Conservation (phyloP, 1,140 invertebrate genomes). For the Listronotus oregonensis region DNA sequence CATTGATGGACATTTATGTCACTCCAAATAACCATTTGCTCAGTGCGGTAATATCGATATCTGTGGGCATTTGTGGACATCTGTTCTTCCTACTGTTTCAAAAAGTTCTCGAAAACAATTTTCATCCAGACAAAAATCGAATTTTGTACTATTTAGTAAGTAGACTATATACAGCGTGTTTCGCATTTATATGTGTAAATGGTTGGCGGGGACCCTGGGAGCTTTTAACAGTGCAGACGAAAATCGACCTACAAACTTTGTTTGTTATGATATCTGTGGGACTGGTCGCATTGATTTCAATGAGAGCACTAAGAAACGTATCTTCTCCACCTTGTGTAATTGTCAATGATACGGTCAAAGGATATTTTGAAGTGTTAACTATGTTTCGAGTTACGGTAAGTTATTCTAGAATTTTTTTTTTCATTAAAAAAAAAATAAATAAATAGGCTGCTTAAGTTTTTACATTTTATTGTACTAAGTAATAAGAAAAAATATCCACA, state of each 20-base stretch:
- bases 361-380: slow-evolving; percentile 82
- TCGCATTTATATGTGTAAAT: slow-evolving; percentile 79
- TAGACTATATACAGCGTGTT: slow-evolving; percentile 74
- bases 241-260: slow-evolving; percentile 63
- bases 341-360: slow-evolving; percentile 70
- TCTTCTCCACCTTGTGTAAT: slow-evolving; percentile 81
- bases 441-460: too few relatives aligned
- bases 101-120: slow-evolving; percentile 62
- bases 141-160: slow-evolving; percentile 73
- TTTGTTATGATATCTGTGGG: slow-evolving; percentile 66
- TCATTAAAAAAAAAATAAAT: too few relatives aligned
- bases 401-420: slow-evolving; percentile 33
- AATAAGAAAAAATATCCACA: too few relatives aligned
- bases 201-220: slow-evolving; percentile 84
- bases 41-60: slow-evolving; percentile 69
- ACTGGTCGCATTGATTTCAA: slow-evolving; percentile 66
- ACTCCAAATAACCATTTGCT: slow-evolving; percentile 63
- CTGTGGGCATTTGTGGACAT: slow-evolving; percentile 70
- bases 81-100: slow-evolving; percentile 72
- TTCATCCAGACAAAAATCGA: slow-evolving; percentile 70
- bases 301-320: slow-evolving; percentile 75
- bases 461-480: too few relatives aligned
- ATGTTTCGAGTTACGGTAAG: slow-evolving; percentile 78
- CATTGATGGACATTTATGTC: slow-evolving; percentile 74
- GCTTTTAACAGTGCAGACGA: slow-evolving; percentile 71